phyloP scores from a whole-genome alignment of 92 coral and sea anemone genomes.

The Blastomussa wellsi region DNA sequence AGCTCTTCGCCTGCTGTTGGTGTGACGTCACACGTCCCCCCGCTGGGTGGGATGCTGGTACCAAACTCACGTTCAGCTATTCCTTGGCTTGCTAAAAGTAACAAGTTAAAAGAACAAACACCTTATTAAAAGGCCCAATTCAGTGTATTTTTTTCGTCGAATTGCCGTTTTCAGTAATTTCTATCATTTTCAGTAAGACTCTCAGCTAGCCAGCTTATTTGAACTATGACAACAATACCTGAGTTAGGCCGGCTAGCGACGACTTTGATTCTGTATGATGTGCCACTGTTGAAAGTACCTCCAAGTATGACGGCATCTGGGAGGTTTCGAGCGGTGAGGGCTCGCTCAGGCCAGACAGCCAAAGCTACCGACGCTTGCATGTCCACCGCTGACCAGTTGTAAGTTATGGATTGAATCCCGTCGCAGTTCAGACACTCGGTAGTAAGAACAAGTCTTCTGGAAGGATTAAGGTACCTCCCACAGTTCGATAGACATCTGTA shows the following conservation, averaged over 20 bases:
- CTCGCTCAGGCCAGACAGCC: constrained; percentile 63
- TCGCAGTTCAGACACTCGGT: constrained; percentile 59
- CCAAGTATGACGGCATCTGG: constrained; percentile 48
- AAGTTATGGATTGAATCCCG: constrained; percentile 40
- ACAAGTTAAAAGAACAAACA: too few species aligned
- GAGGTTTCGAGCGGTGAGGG: constrained; percentile 51
- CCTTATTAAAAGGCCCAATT: too few species aligned
- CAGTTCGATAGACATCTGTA: constrained; percentile 54
- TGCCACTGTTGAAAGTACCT: constrained; percentile 44
- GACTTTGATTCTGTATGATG: constrained; percentile 32
- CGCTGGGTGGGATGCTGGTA: constrained; percentile 76
- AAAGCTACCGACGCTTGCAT: constrained; percentile 5
- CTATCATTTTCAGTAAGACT: too few species aligned
- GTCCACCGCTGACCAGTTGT: constrained; percentile 62
- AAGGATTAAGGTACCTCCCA: constrained; percentile 55
- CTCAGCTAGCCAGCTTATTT: too few species aligned
- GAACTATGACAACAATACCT: too few species aligned
- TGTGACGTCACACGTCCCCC: constrained; percentile 72
- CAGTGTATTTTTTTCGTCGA: too few species aligned
- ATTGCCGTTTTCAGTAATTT: too few species aligned
- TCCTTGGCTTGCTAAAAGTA: constrained; percentile 63
- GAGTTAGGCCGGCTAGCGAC: constrained; percentile 34
- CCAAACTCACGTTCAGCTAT: constrained; percentile 59
- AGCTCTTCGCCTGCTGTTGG: constrained; percentile 69
- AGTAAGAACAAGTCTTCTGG: constrained; percentile 58